Conservation (phyloP, 2,888 invertebrate species). For the Neoaliturus tenellus region DNA sequence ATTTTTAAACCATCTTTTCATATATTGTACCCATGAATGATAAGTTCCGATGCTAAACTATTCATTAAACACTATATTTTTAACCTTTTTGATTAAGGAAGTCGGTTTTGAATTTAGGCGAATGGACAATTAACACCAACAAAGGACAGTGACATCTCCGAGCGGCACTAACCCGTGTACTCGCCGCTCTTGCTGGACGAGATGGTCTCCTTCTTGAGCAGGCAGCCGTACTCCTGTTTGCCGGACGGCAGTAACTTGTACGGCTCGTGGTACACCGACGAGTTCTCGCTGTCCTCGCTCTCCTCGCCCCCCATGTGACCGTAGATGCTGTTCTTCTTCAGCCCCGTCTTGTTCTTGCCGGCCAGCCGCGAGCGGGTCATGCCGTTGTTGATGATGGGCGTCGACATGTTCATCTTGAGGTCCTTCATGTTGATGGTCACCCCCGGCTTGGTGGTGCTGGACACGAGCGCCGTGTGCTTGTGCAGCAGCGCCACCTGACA, state of each 20-base stretch:
- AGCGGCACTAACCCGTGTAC: constrained; percentile 72
- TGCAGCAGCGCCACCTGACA: constrained; percentile 76
- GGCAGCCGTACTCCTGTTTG: constrained; percentile 74
- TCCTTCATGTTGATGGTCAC: constrained; percentile 78
- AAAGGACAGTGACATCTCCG: no score
- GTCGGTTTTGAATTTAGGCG: no score
- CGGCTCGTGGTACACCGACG: constrained; percentile 77
- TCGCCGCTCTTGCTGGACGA: constrained; percentile 75
- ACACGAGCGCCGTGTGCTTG: constrained; percentile 78
- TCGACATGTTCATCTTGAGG: constrained; percentile 75
- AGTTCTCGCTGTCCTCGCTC: constrained; percentile 75
- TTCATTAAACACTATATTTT: no score
- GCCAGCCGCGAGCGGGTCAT: constrained; percentile 72
- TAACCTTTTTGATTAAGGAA: no score
- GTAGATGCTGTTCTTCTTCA: constrained; percentile 72
- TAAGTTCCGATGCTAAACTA: no score
- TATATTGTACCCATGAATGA: no score
- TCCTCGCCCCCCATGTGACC: constrained; percentile 74
- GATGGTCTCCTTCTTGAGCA: constrained; percentile 73
- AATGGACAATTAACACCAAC: no score
- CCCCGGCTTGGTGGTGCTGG: constrained; percentile 76
- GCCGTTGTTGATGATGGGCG: constrained; percentile 77
- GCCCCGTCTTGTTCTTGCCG: constrained; percentile 65
- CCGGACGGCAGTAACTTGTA: constrained; percentile 74
- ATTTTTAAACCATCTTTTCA: no score